These are phyloP conservation scores for Leptatherina wallacei DNA, from an alignment of 2,797 vertebrate genomes.

Conservation along the genomic window DNA sequence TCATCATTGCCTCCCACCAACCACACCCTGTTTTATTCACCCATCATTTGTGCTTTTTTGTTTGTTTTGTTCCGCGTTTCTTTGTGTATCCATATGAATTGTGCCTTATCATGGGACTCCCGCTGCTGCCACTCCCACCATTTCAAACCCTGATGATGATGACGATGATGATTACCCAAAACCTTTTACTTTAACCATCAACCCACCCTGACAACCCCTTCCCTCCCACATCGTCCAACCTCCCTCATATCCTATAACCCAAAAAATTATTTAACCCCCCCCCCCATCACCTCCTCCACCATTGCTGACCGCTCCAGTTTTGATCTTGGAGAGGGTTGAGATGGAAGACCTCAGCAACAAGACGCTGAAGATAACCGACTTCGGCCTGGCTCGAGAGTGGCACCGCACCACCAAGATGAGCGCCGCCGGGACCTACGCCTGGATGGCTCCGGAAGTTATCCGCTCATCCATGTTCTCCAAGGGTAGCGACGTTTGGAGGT, in stretches of 20 bases:
- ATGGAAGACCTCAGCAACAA: constrained; percentile 95
- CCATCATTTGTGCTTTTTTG: constrained; percentile 16
- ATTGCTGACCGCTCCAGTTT: constrained; percentile 79
- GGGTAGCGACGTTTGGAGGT: constrained; percentile 98
- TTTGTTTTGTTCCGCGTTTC: constrained; percentile 2
- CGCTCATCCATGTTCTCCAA: constrained; percentile 98
- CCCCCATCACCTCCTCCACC: constrained; percentile 24
- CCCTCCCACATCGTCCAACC: constrained; percentile 20
- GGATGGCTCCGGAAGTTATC: constrained; percentile 99
- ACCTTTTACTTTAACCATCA: constrained; percentile 36
- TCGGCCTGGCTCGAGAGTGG: constrained; percentile 96
- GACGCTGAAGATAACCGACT: constrained; percentile 98
- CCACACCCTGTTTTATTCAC: constrained; percentile 51
- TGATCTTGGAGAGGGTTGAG: constrained; percentile 94
- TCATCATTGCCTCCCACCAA: constrained; percentile 50
- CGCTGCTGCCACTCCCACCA: constrained; percentile 33
- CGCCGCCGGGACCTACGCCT: constrained; percentile 95
- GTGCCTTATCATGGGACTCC: constrained; percentile 13
- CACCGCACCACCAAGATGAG: constrained; percentile 99
- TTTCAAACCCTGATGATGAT: constrained; percentile 28
- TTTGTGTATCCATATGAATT: constrained; percentile 27
- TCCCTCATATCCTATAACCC: constrained; percentile 26
- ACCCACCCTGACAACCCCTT: constrained; percentile 21
- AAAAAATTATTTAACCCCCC: not conserved
- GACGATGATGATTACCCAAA: constrained; percentile 32